These are phyloP conservation scores for Drosophila jambulina DNA, from an alignment of 1,140 invertebrate species.

Conservation along the genomic window DNA sequence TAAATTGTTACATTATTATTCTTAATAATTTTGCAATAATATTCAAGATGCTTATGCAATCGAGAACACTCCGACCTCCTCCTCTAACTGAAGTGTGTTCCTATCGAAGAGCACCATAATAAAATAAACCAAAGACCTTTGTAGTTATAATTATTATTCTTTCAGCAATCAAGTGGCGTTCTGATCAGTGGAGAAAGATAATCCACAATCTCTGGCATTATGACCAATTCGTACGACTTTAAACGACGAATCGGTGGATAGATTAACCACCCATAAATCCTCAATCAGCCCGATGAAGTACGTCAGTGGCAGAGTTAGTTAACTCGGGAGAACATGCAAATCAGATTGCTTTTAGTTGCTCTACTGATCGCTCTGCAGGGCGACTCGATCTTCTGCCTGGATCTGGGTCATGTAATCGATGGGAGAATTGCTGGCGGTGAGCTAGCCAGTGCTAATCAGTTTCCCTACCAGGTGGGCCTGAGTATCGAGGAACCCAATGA, in stretches of 20 bases:
- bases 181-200: slow-evolving; percentile 25
- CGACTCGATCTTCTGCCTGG: slow-evolving; percentile 2
- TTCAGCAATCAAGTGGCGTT: slow-evolving; percentile 54
- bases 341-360: slow-evolving; percentile 5
- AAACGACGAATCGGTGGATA: slow-evolving; percentile 4
- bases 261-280: slow-evolving; percentile 44
- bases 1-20: neutral
- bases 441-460: slow-evolving; percentile 58
- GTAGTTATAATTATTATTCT: slow-evolving; percentile 29
- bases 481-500: slow-evolving; percentile 39
- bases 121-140: slow-evolving; percentile 36
- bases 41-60: neutral
- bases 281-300: slow-evolving; percentile 5
- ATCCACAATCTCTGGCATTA: slow-evolving; percentile 34
- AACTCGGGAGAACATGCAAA: slow-evolving; percentile 37
- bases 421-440: slow-evolving; percentile 71
- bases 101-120: slow-evolving; percentile 7
- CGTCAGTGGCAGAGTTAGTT: slow-evolving; percentile 22
- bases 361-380: slow-evolving; percentile 7
- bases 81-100: neutral
- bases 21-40: neutral
- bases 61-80: neutral
- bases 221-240: slow-evolving; percentile 22
- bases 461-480: slow-evolving; percentile 75
- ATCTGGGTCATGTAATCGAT: slow-evolving; percentile 28